phyloP scores from a whole-genome alignment of 2,888 invertebrate species.

The Neria commutata region DNA sequence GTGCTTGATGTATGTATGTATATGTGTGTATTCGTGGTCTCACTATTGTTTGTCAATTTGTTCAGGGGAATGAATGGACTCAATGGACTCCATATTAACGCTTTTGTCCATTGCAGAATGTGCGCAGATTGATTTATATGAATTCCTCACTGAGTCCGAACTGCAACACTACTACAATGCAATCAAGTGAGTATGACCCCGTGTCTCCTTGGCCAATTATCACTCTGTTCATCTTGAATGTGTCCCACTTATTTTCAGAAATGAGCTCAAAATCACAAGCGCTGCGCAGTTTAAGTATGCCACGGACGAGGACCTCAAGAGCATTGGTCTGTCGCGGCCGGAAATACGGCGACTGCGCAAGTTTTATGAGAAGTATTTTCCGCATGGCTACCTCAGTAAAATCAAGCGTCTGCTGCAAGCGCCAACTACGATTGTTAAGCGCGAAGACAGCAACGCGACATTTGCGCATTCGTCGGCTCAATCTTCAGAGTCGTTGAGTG shows the following conservation, averaged over 20 bases:
- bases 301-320: slow-evolving; percentile 86
- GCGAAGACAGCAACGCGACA: slow-evolving; percentile 47
- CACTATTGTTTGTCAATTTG: neutral
- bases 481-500: slow-evolving; percentile 12
- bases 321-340: slow-evolving; percentile 92
- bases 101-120: slow-evolving; percentile 51
- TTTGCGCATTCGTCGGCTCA: slow-evolving; percentile 24
- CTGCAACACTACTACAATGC: slow-evolving; percentile 88
- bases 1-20: too few species aligned
- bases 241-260: too few species aligned
- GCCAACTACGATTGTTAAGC: slow-evolving; percentile 55
- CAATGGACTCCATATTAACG: slow-evolving; percentile 31
- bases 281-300: slow-evolving; percentile 93
- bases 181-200: slow-evolving; percentile 67
- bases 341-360: slow-evolving; percentile 94
- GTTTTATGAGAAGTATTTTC: slow-evolving; percentile 91
- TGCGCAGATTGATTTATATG: slow-evolving; percentile 71
- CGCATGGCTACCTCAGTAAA: slow-evolving; percentile 90
- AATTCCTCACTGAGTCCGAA: slow-evolving; percentile 93
- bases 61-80: too few species aligned
- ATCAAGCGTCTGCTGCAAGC: slow-evolving; percentile 81
- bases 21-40: neutral
- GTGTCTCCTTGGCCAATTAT: neutral
- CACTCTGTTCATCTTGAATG: slow-evolving; percentile 5
- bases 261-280: slow-evolving; percentile 87